Conservation (phyloP, 2,113 vertebrate species). For the Zapornia atra region DNA sequence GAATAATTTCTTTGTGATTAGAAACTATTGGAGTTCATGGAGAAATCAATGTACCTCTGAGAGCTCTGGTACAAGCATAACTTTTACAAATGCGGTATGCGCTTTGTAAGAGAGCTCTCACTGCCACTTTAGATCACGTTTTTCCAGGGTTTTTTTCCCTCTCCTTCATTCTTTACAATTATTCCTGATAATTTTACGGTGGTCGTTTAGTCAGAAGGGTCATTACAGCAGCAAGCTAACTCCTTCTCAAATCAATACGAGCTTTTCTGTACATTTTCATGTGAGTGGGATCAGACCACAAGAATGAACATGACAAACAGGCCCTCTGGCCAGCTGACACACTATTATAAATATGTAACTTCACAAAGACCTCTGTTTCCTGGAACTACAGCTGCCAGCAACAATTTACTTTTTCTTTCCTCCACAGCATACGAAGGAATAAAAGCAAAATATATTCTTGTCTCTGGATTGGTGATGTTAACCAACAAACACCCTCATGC, state of each 20-base stretch:
- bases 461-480: not conserved
- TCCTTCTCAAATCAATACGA: not conserved
- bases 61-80: slow-evolving; percentile 1
- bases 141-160: slow-evolving; percentile 29
- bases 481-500: not conserved
- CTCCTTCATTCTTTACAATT: slow-evolving; percentile 59
- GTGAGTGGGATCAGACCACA: not conserved
- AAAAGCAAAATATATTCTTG: not conserved
- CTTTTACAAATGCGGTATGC: not conserved
- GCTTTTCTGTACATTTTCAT: not conserved
- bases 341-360: slow-evolving; percentile 5
- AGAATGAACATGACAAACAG: not conserved
- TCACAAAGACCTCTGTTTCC: not conserved
- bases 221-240: not conserved
- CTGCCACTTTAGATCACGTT: not conserved
- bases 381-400: not conserved
- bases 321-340: not conserved
- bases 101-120: slow-evolving; percentile 4
- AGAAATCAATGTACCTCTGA: slow-evolving; percentile 49
- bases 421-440: not conserved
- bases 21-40: slow-evolving; percentile 34
- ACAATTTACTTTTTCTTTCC: not conserved
- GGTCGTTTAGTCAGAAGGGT: slow-evolving; percentile 35
- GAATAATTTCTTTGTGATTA: slow-evolving; percentile 61
- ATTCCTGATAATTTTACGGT: slow-evolving; percentile 65